Evolutionary conservation across 2,797 vertebrate genomes (phyloP).

Genomic region (Pogonophryne albipinna): DNA sequence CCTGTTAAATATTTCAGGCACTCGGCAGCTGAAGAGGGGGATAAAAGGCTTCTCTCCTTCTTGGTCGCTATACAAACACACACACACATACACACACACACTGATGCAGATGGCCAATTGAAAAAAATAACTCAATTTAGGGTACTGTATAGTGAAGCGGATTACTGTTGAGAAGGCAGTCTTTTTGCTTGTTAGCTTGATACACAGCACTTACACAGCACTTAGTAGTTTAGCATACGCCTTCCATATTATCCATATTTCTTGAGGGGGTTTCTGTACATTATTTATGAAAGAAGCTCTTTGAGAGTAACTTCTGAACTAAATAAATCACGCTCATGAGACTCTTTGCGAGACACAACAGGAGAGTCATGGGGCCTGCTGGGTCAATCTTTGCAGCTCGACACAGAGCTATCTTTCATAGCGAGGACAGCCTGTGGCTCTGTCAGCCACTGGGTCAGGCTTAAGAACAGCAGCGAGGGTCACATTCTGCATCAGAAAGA

Average conservation of each 20-base stretch:
- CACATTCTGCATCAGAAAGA: slow-evolving; percentile 64
- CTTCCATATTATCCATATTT: slow-evolving; percentile 29
- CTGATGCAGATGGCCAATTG: slow-evolving; percentile 73
- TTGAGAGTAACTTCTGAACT: slow-evolving; percentile 63
- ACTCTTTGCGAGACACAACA: slow-evolving; percentile 68
- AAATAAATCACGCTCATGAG: slow-evolving; percentile 75
- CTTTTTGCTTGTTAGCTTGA: slow-evolving; percentile 51
- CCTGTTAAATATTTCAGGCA: slow-evolving; percentile 86
- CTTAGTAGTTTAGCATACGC: slow-evolving; percentile 43
- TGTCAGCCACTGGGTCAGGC: slow-evolving; percentile 59
- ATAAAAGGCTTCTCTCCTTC: slow-evolving; percentile 73
- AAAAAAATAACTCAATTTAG: slow-evolving; percentile 69
- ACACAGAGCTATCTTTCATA: slow-evolving; percentile 79
- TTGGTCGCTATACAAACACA: slow-evolving; percentile 64
- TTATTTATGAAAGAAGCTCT: slow-evolving; percentile 61
- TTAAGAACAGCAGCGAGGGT: slow-evolving; percentile 65
- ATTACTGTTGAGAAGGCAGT: slow-evolving; percentile 67
- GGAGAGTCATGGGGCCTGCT: slow-evolving; percentile 72
- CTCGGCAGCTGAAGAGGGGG: slow-evolving; percentile 78
- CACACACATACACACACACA: slow-evolving; percentile 42
- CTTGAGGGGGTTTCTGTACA: slow-evolving; percentile 17
- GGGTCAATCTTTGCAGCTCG: slow-evolving; percentile 61
- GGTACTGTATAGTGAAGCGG: slow-evolving; percentile 56
- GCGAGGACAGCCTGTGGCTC: slow-evolving; percentile 62
- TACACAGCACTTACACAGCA: slow-evolving; percentile 39